Evolutionary conservation across 2,888 invertebrate genomes (phyloP).

Genomic region (Caenorhabditis doughertyi): DNA sequence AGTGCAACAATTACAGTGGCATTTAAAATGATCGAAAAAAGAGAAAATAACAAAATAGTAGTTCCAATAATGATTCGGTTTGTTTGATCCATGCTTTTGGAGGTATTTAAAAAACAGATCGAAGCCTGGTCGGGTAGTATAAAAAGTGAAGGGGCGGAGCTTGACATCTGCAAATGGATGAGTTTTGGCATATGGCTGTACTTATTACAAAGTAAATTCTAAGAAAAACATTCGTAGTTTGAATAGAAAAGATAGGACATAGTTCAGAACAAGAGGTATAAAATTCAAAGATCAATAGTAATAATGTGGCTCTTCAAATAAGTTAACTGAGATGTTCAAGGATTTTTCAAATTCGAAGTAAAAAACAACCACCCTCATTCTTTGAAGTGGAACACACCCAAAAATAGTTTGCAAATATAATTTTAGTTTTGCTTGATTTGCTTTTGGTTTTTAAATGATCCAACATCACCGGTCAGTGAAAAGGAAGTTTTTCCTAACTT

Average conservation of each 20-base stretch:
- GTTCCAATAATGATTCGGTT: constrained; percentile 32
- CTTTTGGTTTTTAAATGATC: not conserved
- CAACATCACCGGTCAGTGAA: not conserved
- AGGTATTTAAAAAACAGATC: constrained; percentile 35
- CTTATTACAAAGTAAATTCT: not conserved
- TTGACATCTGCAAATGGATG: constrained; percentile 22
- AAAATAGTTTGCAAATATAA: constrained; percentile 24
- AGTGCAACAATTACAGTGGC: constrained; percentile 27
- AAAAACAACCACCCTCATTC: not conserved
- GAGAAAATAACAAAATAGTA: constrained; percentile 33
- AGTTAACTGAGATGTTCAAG: no score
- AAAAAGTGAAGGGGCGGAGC: constrained; percentile 30
- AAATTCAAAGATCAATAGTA: no score
- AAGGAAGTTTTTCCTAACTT: no score
- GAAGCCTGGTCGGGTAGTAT: constrained; percentile 36
- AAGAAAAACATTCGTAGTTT: constrained; percentile 1
- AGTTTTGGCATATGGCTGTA: not conserved
- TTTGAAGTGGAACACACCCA: constrained; percentile 11
- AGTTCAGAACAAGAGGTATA: not conserved
- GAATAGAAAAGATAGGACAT: not conserved
- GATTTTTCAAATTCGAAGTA: no score
- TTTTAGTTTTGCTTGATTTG: constrained; percentile 3
- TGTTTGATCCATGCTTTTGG: constrained; percentile 21
- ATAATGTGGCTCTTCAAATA: no score
- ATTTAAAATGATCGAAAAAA: constrained; percentile 38